Conservation (phyloP, 2,888 invertebrate genomes). For the Xylota segnis region DNA sequence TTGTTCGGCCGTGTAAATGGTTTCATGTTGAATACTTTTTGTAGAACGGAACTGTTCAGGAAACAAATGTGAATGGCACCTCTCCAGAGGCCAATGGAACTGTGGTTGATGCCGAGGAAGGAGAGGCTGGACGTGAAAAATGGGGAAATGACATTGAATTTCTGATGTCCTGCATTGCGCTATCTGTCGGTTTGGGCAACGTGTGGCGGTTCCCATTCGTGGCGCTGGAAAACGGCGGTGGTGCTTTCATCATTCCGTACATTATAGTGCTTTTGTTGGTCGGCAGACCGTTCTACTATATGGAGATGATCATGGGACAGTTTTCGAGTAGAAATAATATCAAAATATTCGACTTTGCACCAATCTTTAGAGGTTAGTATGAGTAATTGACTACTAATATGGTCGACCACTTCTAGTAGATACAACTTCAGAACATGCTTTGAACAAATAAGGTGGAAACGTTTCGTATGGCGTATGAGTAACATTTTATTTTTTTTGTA, state of each 20-base stretch:
- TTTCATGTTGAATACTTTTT: neutral
- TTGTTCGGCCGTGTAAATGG: neutral
- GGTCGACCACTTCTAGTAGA: no score
- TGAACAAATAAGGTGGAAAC: no score
- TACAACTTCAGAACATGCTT: no score
- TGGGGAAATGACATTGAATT: slow-evolving; percentile 88
- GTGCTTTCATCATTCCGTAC: slow-evolving; percentile 89
- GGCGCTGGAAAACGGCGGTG: slow-evolving; percentile 88
- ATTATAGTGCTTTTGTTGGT: slow-evolving; percentile 87
- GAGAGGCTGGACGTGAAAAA: slow-evolving; percentile 80
- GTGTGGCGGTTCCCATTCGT: slow-evolving; percentile 89
- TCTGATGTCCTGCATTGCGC: slow-evolving; percentile 86
- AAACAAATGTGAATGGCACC: slow-evolving; percentile 12
- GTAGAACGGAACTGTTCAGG: slow-evolving; percentile 22
- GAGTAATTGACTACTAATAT: no score
- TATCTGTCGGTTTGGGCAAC: slow-evolving; percentile 89
- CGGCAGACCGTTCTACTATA: slow-evolving; percentile 89
- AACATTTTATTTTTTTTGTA: slow-evolving; percentile 17
- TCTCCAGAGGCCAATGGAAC: slow-evolving; percentile 5
- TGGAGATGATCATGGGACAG: slow-evolving; percentile 91
- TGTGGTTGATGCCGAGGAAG: slow-evolving; percentile 11
- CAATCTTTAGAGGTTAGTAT: slow-evolving; percentile 86
- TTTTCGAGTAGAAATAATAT: slow-evolving; percentile 89
- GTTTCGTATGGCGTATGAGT: neutral
- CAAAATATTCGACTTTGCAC: slow-evolving; percentile 88